Conservation (phyloP, 30 jellyfish, hydroid and myxozoan genomes). For the Cassiopea xamachana region DNA sequence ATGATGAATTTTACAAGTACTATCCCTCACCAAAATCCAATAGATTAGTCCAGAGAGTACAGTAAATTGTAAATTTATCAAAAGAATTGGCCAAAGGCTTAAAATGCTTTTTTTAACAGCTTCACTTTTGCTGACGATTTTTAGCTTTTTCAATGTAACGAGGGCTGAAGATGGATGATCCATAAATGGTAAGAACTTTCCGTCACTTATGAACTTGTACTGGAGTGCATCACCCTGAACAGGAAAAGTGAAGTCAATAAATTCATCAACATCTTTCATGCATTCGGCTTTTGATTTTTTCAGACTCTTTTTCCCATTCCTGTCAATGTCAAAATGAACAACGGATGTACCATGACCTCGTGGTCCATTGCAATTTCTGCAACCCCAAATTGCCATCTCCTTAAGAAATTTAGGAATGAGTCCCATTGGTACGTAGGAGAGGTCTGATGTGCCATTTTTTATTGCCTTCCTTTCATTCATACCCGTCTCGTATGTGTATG, state of each 20-base stretch:
- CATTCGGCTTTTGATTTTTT: constrained; percentile 11
- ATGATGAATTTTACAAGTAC: neutral
- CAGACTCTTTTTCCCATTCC: constrained; percentile 14
- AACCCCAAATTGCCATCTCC: constrained; percentile 62
- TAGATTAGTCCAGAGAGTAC: constrained; percentile 27
- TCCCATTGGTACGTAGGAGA: constrained; percentile 59
- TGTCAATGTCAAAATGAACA: constrained; percentile 58
- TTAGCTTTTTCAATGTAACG: constrained; percentile 39
- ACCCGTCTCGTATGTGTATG: constrained; percentile 31
- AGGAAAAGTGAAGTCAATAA: constrained; percentile 45
- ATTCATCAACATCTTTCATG: constrained; percentile 28
- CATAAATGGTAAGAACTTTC: constrained; percentile 45
- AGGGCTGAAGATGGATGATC: constrained; percentile 46
- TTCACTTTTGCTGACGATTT: constrained; percentile 5
- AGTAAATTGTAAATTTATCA: constrained; percentile 31
- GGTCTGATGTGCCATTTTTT: neutral
- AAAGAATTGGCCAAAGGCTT: constrained; percentile 53
- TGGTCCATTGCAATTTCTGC: constrained; percentile 66
- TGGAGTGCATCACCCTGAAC: constrained; percentile 30
- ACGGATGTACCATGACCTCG: constrained; percentile 69
- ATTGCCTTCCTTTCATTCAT: constrained; percentile 4
- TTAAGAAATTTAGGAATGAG: constrained; percentile 29
- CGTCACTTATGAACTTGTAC: constrained; percentile 29
- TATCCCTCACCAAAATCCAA: constrained; percentile 53
- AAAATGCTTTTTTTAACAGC: constrained; percentile 39